Percentiles rank a stretch among this genome's conserved stretches.
Conservation (phyloP, 2,888 invertebrate genomes). For the Caenorhabditis sp. region DNA sequence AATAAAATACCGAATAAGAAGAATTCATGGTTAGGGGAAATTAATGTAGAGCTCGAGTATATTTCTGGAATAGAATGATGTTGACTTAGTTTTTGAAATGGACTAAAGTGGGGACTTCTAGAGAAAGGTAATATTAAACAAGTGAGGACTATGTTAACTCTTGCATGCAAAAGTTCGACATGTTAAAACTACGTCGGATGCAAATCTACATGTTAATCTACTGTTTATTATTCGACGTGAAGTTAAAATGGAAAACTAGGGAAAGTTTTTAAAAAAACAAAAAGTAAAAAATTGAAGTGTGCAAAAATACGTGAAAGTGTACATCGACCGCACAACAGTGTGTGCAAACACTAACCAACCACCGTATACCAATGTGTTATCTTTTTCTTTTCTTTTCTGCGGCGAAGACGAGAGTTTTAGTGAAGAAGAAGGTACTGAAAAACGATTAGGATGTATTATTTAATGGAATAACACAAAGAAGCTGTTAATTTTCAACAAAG, state of each 20-base stretch:
- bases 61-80: slow-evolving; percentile 28
- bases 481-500: too few relatives aligned
- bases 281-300: slow-evolving; percentile 13
- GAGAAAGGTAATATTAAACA: background rate
- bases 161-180: background rate
- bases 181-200: background rate
- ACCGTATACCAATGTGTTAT: slow-evolving; percentile 28
- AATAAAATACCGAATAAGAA: background rate
- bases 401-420: slow-evolving; percentile 9
- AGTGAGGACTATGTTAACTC: background rate
- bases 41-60: slow-evolving; percentile 33
- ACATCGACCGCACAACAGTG: slow-evolving; percentile 37
- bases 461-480: too few relatives aligned
- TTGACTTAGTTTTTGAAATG: background rate
- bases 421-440: slow-evolving; percentile 42
- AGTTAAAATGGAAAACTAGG: background rate
- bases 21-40: background rate
- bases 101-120: too few relatives aligned
- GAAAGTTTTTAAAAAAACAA: slow-evolving; percentile 10
- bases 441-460: slow-evolving; percentile 7
- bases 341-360: slow-evolving; percentile 35
- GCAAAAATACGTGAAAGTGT: slow-evolving; percentile 38
- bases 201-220: background rate
- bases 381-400: slow-evolving; percentile 7
- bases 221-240: background rate